Conservation (phyloP, 2,888 invertebrate genomes). For the Lypha dubia region DNA sequence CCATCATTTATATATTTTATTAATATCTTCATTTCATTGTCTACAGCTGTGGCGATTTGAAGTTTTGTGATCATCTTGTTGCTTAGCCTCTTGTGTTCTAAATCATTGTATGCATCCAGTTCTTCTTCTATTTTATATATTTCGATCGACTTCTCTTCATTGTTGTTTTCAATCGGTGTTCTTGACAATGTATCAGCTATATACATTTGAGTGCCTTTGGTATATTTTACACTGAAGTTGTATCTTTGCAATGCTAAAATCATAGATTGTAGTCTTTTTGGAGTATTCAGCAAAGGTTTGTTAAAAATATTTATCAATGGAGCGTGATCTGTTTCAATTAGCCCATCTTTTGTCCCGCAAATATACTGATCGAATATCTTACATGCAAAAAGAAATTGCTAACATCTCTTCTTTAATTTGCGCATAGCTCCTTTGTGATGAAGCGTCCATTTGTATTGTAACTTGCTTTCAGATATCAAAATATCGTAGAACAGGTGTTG, state of each 20-base stretch:
- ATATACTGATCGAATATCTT: conserved; percentile 11
- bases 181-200: conserved; percentile 29
- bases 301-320: conserved; percentile 18
- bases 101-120: conserved; percentile 13
- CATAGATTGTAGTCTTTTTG: conserved; percentile 39
- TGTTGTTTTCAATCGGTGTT: conserved; percentile 1
- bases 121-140: conserved; percentile 37
- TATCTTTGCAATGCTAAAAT: conserved; percentile 34
- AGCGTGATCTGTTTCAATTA: neutral
- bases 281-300: neutral
- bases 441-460: conserved; percentile 2
- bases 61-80: conserved; percentile 16
- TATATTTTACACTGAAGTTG: conserved; percentile 28
- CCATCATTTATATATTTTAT: conserved; percentile 10
- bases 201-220: conserved; percentile 3
- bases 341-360: neutral
- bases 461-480: neutral
- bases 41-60: neutral
- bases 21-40: conserved; percentile 14
- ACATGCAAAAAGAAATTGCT: neutral
- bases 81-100: conserved; percentile 18
- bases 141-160: conserved; percentile 12
- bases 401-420: conserved; percentile 18
- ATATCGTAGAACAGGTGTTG: conserved; percentile 1
- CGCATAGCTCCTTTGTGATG: conserved; percentile 14